Base-by-base conservation (phyloP, 2,888 invertebrate species). In the Resseliella maxima region DNA sequence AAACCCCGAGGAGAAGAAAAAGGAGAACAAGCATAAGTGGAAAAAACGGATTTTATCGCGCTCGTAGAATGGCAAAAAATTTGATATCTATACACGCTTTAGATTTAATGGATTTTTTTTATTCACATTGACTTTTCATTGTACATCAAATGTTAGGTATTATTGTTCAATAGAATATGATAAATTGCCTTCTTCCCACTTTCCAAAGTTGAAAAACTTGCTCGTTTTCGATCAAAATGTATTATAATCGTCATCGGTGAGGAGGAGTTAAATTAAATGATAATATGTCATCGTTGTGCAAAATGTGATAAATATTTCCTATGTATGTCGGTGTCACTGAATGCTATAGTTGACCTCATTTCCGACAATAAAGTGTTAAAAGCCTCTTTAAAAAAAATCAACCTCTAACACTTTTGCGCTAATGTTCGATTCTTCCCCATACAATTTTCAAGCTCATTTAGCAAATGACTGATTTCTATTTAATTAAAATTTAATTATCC, bases 401-500 rank as follows among this genome's bases (percentile, higher is more conserved):
- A 50, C 31, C 0, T 35, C 31, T 15, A 12, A 5, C 31, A 31
- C 2, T 3, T 59, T 3, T 24, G 59, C 5, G 3, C n/a, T 24
- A 24, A 24, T 59, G 59, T 24, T 24, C 12, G 24, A 2, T 59
- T 15, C 31, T 72, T 72, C 59, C 59, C 59, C 24, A 8, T 31
- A 31, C 31, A 18, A 15, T 72, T 72, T 72, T 31, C 27, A 15
- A 27, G 31, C 31, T 15, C 72, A 72, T 72, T 72, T 72, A 5
- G 12, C 15, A 72, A 72, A 72, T 72, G 31, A 31, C 72, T 72
- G 72, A 72, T 72, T 72, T 35, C 38, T 38, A 83, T 83, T 83
- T 83, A 83, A 83, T 83, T 83, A 83, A 38, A 21, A 36, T n/a
- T 1, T 83, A 83, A 83, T 83, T 83, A 83, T 38, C n/a, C n/a